Percentiles rank a stretch among this genome's conserved stretches.
Conservation (phyloP, 2,888 invertebrate genomes). For the Drosophila nigritarsus region DNA sequence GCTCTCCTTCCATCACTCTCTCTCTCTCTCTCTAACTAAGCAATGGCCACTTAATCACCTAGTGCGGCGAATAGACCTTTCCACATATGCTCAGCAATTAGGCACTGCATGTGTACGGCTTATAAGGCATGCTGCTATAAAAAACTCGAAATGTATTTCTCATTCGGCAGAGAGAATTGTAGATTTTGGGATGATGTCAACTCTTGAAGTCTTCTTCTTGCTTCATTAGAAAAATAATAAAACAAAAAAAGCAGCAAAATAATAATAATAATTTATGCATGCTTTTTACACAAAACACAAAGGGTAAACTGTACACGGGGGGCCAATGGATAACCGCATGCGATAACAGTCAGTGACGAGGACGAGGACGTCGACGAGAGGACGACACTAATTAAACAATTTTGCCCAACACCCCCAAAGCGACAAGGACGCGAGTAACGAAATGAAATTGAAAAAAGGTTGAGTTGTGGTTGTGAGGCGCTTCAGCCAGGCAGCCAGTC, state of each 20-base stretch:
- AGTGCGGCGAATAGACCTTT: slow-evolving; percentile 16
- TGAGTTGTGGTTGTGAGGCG: not conserved
- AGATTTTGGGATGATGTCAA: not conserved
- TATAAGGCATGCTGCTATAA: not conserved
- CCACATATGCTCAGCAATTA: slow-evolving; percentile 22
- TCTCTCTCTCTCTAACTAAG: not conserved
- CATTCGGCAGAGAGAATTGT: not conserved
- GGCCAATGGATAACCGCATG: slow-evolving; percentile 46
- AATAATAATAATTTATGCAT: slow-evolving; percentile 73
- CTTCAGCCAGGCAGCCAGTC: slow-evolving; percentile 10
- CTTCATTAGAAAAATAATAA: slow-evolving; percentile 63
- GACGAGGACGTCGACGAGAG: slow-evolving; percentile 41
- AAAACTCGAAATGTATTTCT: not conserved
- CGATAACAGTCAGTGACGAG: slow-evolving; percentile 7
- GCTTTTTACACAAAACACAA: slow-evolving; percentile 71
- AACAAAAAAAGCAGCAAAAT: slow-evolving; percentile 9
- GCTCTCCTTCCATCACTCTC: not conserved
- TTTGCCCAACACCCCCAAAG: slow-evolving; percentile 55
- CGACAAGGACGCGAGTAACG: slow-evolving; percentile 9
- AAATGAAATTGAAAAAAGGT: slow-evolving; percentile 59
- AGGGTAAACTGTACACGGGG: slow-evolving; percentile 63
- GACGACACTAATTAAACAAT: slow-evolving; percentile 75
- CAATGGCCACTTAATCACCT: slow-evolving; percentile 18
- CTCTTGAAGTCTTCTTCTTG: not conserved
- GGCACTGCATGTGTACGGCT: not conserved